Percentiles rank a stretch among this genome's conserved stretches.
phyloP scores from a whole-genome alignment of 2,113 vertebrate genomes.

The Macrotus californicus region DNA sequence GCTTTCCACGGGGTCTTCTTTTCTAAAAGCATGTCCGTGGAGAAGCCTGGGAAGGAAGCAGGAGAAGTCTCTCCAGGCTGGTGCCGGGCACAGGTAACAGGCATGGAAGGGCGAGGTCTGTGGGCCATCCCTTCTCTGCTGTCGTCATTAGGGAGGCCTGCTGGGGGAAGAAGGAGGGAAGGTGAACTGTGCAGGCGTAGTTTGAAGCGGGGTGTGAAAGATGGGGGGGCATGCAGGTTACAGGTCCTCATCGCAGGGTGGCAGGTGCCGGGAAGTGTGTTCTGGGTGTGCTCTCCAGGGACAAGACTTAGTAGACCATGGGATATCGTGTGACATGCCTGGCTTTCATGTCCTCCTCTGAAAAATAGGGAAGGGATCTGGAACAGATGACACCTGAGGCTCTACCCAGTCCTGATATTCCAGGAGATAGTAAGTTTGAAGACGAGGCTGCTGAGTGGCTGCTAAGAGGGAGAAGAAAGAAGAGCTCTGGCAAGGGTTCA shows the following conservation, averaged over 20 bases:
- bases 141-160: neutral
- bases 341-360: neutral
- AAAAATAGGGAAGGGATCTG: neutral
- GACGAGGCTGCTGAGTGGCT: neutral
- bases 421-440: neutral
- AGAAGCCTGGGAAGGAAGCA: neutral
- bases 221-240: neutral
- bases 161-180: neutral
- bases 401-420: neutral
- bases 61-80: neutral
- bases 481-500: neutral
- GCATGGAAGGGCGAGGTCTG: neutral
- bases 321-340: rapidly evolving
- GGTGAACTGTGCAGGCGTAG: neutral
- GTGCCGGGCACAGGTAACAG: rapidly evolving
- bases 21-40: neutral
- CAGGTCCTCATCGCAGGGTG: neutral
- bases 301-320: neutral
- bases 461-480: neutral
- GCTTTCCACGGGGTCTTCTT: neutral
- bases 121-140: neutral
- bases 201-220: too few species aligned
- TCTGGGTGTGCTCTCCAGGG: neutral
- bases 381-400: neutral
- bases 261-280: neutral